phyloP scores from a whole-genome alignment of 2,888 invertebrate species.

The Panzeria rudis region DNA sequence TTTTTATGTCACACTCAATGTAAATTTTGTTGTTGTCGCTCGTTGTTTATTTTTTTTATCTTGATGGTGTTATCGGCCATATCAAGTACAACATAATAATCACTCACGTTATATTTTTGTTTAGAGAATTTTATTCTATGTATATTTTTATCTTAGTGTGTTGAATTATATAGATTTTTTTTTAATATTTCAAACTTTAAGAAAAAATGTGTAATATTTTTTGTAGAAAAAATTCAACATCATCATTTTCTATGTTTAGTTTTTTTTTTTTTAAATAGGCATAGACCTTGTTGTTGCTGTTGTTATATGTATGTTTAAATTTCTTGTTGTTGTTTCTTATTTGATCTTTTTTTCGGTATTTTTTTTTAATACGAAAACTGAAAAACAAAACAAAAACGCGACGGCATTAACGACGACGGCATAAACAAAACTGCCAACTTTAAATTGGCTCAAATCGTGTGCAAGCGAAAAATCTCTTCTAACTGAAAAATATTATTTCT shows the following conservation, averaged over 20 bases:
- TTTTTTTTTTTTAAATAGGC: constrained; percentile 14
- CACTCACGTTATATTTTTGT: constrained; percentile 21
- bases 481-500: constrained; percentile 61
- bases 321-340: constrained; percentile 22
- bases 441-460: constrained; percentile 82
- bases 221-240: background rate
- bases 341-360: constrained; percentile 3
- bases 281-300: constrained; percentile 35
- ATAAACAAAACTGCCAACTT: constrained; percentile 83
- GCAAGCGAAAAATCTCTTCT: constrained; percentile 80
- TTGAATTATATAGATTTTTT: constrained; percentile 18
- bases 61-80: constrained; percentile 37
- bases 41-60: constrained; percentile 19
- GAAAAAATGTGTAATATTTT: background rate
- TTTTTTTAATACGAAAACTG: constrained; percentile 52
- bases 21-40: constrained; percentile 18
- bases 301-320: background rate
- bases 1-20: constrained; percentile 47
- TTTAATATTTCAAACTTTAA: background rate
- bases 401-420: constrained; percentile 76
- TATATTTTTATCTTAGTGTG: background rate
- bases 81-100: constrained; percentile 13
- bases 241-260: constrained; percentile 23
- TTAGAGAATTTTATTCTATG: background rate
- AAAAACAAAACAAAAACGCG: constrained; percentile 75